A percentile compares a stretch with the other conserved stretches of the same genome.
Conservation (phyloP, 2,113 vertebrate species). For the Dendrocopos noguchii region DNA sequence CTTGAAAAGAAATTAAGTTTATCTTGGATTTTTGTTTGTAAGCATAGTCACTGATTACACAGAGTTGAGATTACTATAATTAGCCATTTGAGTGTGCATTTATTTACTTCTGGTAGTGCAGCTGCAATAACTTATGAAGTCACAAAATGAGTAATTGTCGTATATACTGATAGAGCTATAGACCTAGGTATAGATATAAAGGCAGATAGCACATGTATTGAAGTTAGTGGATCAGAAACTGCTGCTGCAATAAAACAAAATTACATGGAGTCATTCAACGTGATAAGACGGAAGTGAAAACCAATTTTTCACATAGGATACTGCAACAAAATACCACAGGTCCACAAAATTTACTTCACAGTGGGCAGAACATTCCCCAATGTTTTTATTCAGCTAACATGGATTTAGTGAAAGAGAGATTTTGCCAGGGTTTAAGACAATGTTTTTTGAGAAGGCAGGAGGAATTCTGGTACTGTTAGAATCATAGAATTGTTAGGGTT, state of each 20-base stretch:
- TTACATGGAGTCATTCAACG: background rate
- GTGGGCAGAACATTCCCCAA: background rate
- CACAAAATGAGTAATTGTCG: background rate
- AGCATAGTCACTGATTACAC: background rate
- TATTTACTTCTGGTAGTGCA: background rate
- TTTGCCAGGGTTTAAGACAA: background rate
- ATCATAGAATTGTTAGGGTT: no score
- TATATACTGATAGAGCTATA: background rate
- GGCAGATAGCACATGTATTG: fast-evolving
- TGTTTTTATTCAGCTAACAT: background rate
- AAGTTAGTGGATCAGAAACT: background rate
- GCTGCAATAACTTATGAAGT: background rate
- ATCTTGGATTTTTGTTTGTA: background rate
- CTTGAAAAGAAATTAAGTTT: background rate
- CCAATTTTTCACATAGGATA: background rate
- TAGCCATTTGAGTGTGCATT: background rate
- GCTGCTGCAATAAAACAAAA: background rate
- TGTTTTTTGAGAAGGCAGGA: background rate
- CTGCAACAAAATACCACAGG: background rate
- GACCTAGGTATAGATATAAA: background rate
- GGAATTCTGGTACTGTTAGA: background rate
- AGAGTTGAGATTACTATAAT: background rate
- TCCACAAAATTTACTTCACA: background rate
- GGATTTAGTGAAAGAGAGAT: background rate
- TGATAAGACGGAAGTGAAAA: background rate